Evolutionary conservation across 2,888 invertebrate species (phyloP).

Genomic region (Eucera pruinosa): DNA sequence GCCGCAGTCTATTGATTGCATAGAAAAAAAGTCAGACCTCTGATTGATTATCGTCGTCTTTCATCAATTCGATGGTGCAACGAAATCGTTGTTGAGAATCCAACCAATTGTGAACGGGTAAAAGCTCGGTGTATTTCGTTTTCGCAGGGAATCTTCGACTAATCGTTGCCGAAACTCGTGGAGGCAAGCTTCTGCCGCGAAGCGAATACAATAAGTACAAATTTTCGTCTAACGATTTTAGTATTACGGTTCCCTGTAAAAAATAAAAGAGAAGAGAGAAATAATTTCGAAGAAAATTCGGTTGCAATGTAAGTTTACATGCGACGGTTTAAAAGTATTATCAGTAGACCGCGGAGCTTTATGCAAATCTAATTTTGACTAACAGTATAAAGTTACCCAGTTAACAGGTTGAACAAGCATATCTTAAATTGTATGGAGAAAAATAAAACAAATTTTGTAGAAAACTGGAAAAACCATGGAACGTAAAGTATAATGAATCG

Average conservation of each 20-base stretch:
- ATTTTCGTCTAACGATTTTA: slow-evolving; percentile 66
- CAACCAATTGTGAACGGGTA: slow-evolving; percentile 73
- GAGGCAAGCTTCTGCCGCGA: slow-evolving; percentile 65
- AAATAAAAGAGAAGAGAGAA: not conserved
- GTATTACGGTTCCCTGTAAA: slow-evolving; percentile 69
- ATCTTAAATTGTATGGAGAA: too few species aligned
- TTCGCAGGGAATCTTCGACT: slow-evolving; percentile 73
- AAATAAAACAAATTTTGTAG: too few species aligned
- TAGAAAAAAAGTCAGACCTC: slow-evolving; percentile 14
- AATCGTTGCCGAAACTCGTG: slow-evolving; percentile 59
- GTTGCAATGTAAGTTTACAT: not conserved
- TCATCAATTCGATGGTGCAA: slow-evolving; percentile 65
- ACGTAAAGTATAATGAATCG: too few species aligned
- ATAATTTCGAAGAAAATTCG: not conserved
- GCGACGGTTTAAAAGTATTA: too few species aligned
- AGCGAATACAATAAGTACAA: slow-evolving; percentile 68
- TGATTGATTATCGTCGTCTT: not conserved
- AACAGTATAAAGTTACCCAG: too few species aligned
- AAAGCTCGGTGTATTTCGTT: slow-evolving; percentile 70
- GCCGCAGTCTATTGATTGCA: too few species aligned
- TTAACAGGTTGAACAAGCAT: too few species aligned
- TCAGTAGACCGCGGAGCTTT: too few species aligned
- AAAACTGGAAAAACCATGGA: too few species aligned
- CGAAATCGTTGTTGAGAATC: slow-evolving; percentile 65
- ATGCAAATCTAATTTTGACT: too few species aligned